Evolutionary conservation across 2,113 vertebrate genomes (phyloP).

Genomic region (Setophaga coronata): DNA sequence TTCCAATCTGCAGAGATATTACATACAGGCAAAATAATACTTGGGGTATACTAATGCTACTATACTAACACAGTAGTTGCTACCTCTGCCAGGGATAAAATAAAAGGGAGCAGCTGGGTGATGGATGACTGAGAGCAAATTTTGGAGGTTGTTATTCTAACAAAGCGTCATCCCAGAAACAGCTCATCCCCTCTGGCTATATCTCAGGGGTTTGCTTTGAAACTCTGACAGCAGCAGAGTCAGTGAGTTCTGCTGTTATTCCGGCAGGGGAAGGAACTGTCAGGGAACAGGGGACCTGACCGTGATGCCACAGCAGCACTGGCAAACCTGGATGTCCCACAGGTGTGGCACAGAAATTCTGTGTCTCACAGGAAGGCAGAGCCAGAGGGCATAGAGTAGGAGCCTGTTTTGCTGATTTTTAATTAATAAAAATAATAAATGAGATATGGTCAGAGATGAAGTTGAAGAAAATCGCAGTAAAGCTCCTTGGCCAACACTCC

Average conservation of each 20-base stretch:
- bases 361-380: background rate
- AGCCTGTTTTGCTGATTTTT: background rate
- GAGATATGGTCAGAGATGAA: background rate
- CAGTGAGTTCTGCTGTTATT: background rate
- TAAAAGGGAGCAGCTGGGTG: background rate
- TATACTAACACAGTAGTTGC: too few species aligned
- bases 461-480: background rate
- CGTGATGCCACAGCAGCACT: fast-evolving
- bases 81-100: background rate
- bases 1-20: background rate
- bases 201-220: background rate
- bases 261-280: background rate
- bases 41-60: background rate
- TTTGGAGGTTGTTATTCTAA: background rate
- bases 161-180: background rate
- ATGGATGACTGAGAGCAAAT: background rate
- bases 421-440: background rate
- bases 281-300: fast-evolving
- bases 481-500: background rate
- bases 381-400: background rate
- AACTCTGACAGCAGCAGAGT: background rate
- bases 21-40: background rate
- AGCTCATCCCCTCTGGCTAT: background rate
- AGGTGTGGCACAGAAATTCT: background rate
- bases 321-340: background rate